Conservation (phyloP, 2,797 vertebrate genomes). For the Menidia menidia region DNA sequence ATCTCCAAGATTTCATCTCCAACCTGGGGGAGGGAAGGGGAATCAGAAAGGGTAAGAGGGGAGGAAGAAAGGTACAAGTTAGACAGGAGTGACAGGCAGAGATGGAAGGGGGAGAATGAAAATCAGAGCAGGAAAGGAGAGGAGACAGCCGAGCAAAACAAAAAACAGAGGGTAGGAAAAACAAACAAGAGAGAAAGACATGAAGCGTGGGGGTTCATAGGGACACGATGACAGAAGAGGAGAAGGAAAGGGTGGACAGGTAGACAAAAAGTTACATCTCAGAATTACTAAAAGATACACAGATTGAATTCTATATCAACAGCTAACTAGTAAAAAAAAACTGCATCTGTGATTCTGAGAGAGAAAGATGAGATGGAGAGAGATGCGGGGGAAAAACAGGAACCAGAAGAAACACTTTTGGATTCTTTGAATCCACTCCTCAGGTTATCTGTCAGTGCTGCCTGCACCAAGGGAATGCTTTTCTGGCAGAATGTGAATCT, state of each 20-base stretch:
- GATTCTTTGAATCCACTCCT: constrained; percentile 65
- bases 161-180: constrained; percentile 31
- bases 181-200: constrained; percentile 34
- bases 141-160: constrained; percentile 41
- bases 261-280: constrained; percentile 42
- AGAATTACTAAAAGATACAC: constrained; percentile 20
- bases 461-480: constrained; percentile 71
- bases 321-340: constrained; percentile 36
- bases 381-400: constrained; percentile 13
- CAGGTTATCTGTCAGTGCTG: constrained; percentile 72
- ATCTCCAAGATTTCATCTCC: constrained; percentile 99
- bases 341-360: constrained; percentile 43
- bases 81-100: constrained; percentile 26
- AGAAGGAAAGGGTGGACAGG: constrained; percentile 36
- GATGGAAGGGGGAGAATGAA: constrained; percentile 20
- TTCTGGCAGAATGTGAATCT: constrained; percentile 62
- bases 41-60: neutral
- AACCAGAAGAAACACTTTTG: constrained; percentile 53
- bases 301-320: constrained; percentile 24
- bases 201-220: constrained; percentile 31
- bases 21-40: constrained; percentile 80
- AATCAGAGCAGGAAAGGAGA: constrained; percentile 36
- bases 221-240: constrained; percentile 28
- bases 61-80: neutral
- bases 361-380: constrained; percentile 9